These are phyloP conservation scores for Drosophila seclusa DNA, from an alignment of 2,888 invertebrate genomes.

Conservation along the genomic window DNA sequence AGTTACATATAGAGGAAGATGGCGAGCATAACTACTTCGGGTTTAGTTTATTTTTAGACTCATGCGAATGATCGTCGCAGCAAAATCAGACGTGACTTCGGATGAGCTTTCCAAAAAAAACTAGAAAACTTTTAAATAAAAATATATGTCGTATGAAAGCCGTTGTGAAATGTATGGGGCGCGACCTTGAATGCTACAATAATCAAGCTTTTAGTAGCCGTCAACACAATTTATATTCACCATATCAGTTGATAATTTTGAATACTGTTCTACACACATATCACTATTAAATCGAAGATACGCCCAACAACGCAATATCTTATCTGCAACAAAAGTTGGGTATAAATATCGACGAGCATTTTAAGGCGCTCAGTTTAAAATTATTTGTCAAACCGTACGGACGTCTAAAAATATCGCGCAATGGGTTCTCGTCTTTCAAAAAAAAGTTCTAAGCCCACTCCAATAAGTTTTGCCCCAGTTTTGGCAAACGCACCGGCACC, in stretches of 20 bases:
- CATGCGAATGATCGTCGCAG: background rate
- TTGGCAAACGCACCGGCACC: background rate
- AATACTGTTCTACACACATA: background rate
- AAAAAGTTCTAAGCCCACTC: conserved; percentile 42
- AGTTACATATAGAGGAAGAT: background rate
- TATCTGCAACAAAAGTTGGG: conserved; percentile 9
- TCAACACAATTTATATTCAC: background rate
- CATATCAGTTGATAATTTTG: conserved; percentile 8
- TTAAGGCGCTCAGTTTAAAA: conserved; percentile 29
- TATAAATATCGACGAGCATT: conserved; percentile 42
- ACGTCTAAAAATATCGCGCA: conserved; percentile 10
- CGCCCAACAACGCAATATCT: conserved; percentile 6
- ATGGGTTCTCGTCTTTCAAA: conserved; percentile 37
- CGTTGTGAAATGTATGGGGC: background rate
- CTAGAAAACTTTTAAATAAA: background rate
- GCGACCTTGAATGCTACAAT: conserved; percentile 2
- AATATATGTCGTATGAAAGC: background rate
- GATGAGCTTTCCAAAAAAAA: background rate
- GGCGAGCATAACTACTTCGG: background rate
- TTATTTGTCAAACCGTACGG: conserved; percentile 12
- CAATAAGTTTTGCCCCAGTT: background rate
- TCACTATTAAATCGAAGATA: background rate
- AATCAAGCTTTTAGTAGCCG: conserved; percentile 1
- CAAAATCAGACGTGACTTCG: background rate
- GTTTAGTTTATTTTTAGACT: background rate